phyloP scores from a whole-genome alignment of 1,140 invertebrate genomes.

The Cepaea nemoralis region DNA sequence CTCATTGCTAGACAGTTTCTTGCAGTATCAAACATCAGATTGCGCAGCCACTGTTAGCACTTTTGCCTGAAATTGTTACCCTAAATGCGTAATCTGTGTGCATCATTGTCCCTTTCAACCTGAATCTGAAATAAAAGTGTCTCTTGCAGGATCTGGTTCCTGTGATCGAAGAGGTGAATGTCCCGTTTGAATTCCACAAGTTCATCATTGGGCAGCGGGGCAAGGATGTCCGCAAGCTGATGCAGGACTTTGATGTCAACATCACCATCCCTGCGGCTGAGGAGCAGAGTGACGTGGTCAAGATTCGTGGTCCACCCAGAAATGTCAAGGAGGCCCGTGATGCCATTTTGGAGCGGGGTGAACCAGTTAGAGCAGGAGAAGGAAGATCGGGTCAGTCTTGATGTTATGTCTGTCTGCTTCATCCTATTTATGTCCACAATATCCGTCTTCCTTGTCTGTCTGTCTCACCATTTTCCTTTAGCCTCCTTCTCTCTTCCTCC shows the following conservation, averaged over 20 bases:
- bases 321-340: slow-evolving; percentile 88
- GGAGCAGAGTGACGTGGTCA: slow-evolving; percentile 89
- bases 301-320: slow-evolving; percentile 76
- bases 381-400: slow-evolving; percentile 79
- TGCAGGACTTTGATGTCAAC: slow-evolving; percentile 86
- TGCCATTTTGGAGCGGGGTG: slow-evolving; percentile 85
- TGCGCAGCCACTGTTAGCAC: too few relatives aligned
- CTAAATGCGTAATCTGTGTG: too few relatives aligned
- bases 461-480: too few relatives aligned
- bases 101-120: too few relatives aligned
- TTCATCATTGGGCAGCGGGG: slow-evolving; percentile 94
- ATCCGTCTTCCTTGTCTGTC: too few relatives aligned
- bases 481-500: too few relatives aligned
- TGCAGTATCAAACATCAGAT: too few relatives aligned
- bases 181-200: slow-evolving; percentile 92
- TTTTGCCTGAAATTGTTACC: too few relatives aligned
- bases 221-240: slow-evolving; percentile 87
- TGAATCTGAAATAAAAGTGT: too few relatives aligned
- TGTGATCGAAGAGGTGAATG: slow-evolving; percentile 77
- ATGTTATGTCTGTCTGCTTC: too few relatives aligned
- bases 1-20: too few relatives aligned
- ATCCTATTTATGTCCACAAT: too few relatives aligned
- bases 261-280: slow-evolving; percentile 91
- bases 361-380: slow-evolving; percentile 86
- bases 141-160: slow-evolving; percentile 70